A percentile compares a stretch with the other conserved stretches of the same genome.
These are phyloP conservation scores for Oreortyx pictus DNA, from an alignment of 2,797 vertebrate species.

Conservation along the genomic window DNA sequence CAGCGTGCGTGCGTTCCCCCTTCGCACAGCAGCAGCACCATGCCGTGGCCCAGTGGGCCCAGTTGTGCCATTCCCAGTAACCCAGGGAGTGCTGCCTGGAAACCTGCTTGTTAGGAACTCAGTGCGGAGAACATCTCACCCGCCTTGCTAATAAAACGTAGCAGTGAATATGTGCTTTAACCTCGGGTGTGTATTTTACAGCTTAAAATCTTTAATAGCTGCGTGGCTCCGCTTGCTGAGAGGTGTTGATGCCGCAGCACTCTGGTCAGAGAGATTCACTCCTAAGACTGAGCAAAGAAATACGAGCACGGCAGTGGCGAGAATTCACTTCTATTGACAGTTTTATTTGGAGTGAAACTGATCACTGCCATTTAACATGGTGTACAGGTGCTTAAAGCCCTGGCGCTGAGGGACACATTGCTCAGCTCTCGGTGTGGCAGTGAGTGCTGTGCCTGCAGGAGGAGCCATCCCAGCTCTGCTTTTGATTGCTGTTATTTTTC, in stretches of 20 bases:
- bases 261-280: not conserved
- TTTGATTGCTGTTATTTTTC: no score
- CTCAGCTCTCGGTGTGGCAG: not conserved
- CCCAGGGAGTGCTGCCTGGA: not conserved
- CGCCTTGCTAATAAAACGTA: constrained; percentile 1
- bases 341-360: not conserved
- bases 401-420: not conserved
- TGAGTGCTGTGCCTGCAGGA: not conserved
- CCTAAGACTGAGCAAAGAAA: not conserved
- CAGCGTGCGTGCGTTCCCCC: not conserved
- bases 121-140: not conserved
- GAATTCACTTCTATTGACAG: not conserved
- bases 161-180: not conserved
- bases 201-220: not conserved
- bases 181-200: not conserved
- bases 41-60: not conserved
- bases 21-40: no score
- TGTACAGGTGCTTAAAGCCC: not conserved
- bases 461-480: no score
- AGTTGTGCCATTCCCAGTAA: constrained; percentile 12
- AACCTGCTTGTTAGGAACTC: constrained; percentile 17
- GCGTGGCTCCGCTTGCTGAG: not conserved
- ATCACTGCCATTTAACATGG: not conserved
- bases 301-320: not conserved
- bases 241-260: not conserved